A percentile compares a stretch with the other conserved stretches of the same genome.
phyloP scores from a whole-genome alignment of 1,140 invertebrate genomes.

The Semibalanus balanoides region DNA sequence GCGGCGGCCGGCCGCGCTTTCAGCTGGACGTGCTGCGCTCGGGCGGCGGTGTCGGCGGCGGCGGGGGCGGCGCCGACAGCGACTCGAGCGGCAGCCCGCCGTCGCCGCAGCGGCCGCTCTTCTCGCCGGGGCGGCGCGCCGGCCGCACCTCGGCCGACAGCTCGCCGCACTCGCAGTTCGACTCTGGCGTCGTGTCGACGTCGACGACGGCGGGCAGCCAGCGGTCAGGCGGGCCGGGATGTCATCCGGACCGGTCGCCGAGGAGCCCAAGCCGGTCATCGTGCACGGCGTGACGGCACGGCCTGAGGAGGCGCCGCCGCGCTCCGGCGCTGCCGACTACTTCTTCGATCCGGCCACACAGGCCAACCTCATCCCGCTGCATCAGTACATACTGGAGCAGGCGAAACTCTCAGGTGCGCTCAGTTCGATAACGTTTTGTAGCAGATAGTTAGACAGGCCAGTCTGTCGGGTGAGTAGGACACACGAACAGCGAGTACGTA shows the following conservation, averaged over 20 bases:
- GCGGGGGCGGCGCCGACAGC: constrained; percentile 20
- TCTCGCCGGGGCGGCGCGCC: background rate
- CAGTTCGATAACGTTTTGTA: too few species aligned
- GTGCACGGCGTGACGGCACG: constrained; percentile 1
- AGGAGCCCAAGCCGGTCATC: constrained; percentile 3
- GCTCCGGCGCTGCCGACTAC: background rate
- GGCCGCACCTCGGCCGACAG: constrained; percentile 22
- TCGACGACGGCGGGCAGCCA: constrained; percentile 12
- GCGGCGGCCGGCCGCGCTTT: constrained; percentile 20
- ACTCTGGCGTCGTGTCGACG: constrained; percentile 22
- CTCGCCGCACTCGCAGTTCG: constrained; percentile 24
- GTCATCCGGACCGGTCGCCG: background rate
- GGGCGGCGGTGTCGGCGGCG: constrained; percentile 24
- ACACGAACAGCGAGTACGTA: too few species aligned
- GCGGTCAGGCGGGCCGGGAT: background rate
- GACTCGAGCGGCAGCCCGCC: constrained; percentile 11
- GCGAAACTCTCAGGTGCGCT: constrained; percentile 27
- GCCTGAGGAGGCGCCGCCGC: background rate
- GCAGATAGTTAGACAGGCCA: too few species aligned
- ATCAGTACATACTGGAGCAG: constrained; percentile 76
- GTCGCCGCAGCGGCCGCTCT: constrained; percentile 1
- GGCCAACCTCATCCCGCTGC: constrained; percentile 59
- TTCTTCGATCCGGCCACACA: constrained; percentile 24
- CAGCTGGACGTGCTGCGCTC: constrained; percentile 16
- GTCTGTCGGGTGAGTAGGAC: too few species aligned